A percentile compares a stretch with the other conserved stretches of the same genome.
Conservation (phyloP, 2,888 invertebrate genomes). For the Microlaimidae sp. region DNA sequence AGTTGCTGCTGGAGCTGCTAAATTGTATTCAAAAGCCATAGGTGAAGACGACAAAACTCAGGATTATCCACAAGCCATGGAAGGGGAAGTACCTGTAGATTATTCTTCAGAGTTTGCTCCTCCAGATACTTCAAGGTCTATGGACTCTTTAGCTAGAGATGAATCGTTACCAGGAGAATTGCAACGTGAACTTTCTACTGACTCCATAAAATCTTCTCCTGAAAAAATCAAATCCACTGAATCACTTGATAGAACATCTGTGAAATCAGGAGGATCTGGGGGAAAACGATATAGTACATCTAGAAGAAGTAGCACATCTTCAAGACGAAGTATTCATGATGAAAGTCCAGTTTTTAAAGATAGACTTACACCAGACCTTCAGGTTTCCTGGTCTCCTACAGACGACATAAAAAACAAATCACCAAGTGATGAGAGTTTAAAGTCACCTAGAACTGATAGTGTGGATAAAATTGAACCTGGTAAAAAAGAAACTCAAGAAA, state of each 20-base stretch:
- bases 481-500: neutral
- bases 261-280: constrained; percentile 7
- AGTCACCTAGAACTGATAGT: neutral
- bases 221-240: neutral
- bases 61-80: too few species aligned
- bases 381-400: constrained; percentile 10
- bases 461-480: neutral
- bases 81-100: too few species aligned
- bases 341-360: constrained; percentile 13
- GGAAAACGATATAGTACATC: constrained; percentile 11
- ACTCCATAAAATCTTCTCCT: neutral
- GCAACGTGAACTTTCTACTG: too few species aligned
- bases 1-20: neutral
- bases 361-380: constrained; percentile 14
- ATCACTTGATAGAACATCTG: constrained; percentile 10
- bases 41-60: too few species aligned
- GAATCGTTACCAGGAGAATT: too few species aligned
- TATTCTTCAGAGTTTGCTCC: too few species aligned
- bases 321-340: constrained; percentile 11
- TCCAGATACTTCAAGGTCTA: too few species aligned
- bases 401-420: neutral
- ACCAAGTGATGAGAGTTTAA: neutral
- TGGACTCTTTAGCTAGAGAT: too few species aligned
- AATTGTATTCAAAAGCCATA: too few species aligned
- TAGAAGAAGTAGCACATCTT: constrained; percentile 13